Evolutionary conservation across 2,113 vertebrate genomes (phyloP).

Genomic region (Pelvicachromis taeniatus): DNA sequence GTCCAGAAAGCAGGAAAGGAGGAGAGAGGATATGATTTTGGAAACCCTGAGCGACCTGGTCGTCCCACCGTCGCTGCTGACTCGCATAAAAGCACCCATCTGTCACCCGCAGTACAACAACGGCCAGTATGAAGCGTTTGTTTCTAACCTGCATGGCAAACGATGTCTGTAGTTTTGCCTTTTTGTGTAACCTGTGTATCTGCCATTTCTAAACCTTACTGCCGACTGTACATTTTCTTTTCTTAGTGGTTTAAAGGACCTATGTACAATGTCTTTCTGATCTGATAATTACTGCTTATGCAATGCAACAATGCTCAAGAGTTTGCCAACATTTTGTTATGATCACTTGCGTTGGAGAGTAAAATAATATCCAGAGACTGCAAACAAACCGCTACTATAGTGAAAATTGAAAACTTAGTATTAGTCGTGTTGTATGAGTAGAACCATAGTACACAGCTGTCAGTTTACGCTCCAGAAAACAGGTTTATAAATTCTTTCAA

Average conservation of each 20-base stretch:
- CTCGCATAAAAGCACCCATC: conserved; percentile 10
- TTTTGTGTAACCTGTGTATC: conserved; percentile 52
- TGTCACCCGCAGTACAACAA: conserved; percentile 11
- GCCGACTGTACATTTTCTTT: conserved; percentile 63
- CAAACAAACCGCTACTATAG: conserved; percentile 29
- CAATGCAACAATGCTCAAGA: conserved; percentile 56
- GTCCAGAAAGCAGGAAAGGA: background rate
- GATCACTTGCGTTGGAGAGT: conserved; percentile 31
- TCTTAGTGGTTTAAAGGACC: conserved; percentile 44
- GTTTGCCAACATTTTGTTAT: conserved; percentile 47
- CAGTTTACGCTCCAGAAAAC: conserved; percentile 38
- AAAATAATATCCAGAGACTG: conserved; percentile 26
- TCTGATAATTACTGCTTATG: conserved; percentile 52
- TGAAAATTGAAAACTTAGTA: conserved; percentile 15
- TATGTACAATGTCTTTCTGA: conserved; percentile 54
- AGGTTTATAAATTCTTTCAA: conserved; percentile 34
- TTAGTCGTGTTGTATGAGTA: conserved; percentile 24
- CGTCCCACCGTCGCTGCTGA: background rate
- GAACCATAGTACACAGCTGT: conserved; percentile 20
- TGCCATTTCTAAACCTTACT: conserved; percentile 64
- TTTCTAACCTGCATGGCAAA: conserved; percentile 70
- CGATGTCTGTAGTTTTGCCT: conserved; percentile 51
- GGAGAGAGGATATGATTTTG: background rate
- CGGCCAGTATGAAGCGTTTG: conserved; percentile 31
- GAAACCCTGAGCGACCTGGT: background rate